Evolutionary conservation across 2,888 invertebrate genomes (phyloP), one percentile per base, ranked within the genome.

Genomic region (Drosophila gaucha): DNA sequence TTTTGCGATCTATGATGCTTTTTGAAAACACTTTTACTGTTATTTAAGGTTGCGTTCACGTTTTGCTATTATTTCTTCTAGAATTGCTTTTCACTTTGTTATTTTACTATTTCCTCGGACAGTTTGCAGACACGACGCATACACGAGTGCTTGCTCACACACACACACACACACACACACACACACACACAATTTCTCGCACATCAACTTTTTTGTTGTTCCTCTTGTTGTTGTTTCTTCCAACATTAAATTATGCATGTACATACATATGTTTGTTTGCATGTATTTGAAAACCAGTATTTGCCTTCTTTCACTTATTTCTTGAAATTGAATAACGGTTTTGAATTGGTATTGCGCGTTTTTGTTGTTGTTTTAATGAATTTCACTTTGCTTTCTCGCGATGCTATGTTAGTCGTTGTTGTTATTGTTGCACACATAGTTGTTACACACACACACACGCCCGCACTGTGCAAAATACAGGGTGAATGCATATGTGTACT

Each of bases 321-420:
- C 72, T 83, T 73, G 72, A 82, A 82, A 83, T 74, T 80, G 71
- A 84, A 84, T 80, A 86, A 84, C 74, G 78, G 86, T 83, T 84
- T 83, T 47, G 66, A 74, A 73, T 84, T 58, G 71, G 68, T 67
- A 74, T 78, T 82, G 66, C 60, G 69, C 63, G 46, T 56, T 52
- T 47, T 68, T 68, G 64, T 51, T 58, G 57, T 77, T 63, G 67
- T 65, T 80, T 78, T 80, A 66, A 65, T 80, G 77, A 84, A 86
- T 84, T 84, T 84, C 84, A 86, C 87, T 86, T 84, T 77, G 87
- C 82, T 82, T 86, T 84, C 75, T 73, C 74, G 78, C 60, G 59
- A 56, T 74, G 72, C 55, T 67, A 44, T 71, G 54, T 51, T 52
- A 44, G 59, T 69, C 43, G 57, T 64, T 63, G 66, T 68, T 68